Base-by-base conservation (phyloP, 2,797 vertebrate species). In the Melopsittacus undulatus region DNA sequence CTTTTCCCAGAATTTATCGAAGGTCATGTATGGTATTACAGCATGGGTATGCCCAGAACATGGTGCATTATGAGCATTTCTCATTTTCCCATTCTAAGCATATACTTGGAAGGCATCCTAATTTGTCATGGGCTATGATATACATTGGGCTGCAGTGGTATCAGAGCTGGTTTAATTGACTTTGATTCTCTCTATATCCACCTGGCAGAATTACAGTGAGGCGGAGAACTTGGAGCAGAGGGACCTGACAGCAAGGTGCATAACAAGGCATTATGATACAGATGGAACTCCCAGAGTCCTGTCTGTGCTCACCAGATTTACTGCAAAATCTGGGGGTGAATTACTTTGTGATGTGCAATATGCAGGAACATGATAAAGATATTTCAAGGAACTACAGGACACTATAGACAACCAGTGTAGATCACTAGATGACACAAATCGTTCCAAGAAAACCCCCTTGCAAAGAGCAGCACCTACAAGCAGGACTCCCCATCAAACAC, bases 11-110 rank as follows among this genome's bases (percentile, higher is more conserved):
- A 34, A n/a, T 57, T 14, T 64, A 36, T 14, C 1, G 1, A 23
- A 54, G 21, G 46, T 46, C 32, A 4, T 15, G 27, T 7, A 7
- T 14, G n/a, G 17, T 40, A 18, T 26, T 24, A 18, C 5, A 15
- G 14, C 57, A 46, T 0, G 3, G 32, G 61, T 24, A 15, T 0
- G 7, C 7, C 20, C 61, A 32, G 13, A 52, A 11, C 14, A 3
- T 2, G 1, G 16, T n/a, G 38, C 13, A 17, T 18, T 40, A 7
- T 10, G 10, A 83, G 9, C 8, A 42, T 13, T 34, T 61, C 52
- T 51, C 26, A 9, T 63, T 79, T 83, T 79, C 34, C 46, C 69
- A 5, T 38, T 78, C 23, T 56, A 61, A 83, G 16, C 46, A 27
- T 23, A 42, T 21, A 2, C 26, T 81, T 74, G 40, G 48, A 81